These are phyloP conservation scores for Falco columbarius DNA, from an alignment of 2,797 vertebrate species.

Conservation along the genomic window DNA sequence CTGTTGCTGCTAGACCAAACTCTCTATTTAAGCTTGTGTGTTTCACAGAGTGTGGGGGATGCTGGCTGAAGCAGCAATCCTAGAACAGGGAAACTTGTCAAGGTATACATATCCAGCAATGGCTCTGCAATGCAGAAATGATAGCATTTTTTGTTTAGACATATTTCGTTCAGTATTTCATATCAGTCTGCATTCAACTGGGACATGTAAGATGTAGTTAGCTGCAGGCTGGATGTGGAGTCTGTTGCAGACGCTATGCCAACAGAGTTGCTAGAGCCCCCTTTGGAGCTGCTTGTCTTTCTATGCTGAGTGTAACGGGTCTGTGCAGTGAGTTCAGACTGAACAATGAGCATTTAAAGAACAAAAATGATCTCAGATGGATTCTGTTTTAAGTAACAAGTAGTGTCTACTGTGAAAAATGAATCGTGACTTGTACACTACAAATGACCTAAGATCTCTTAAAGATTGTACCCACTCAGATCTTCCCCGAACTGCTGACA, in stretches of 20 bases:
- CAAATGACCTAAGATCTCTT: neutral
- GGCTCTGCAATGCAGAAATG: neutral
- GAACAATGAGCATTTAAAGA: neutral
- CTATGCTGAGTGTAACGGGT: fast-evolving
- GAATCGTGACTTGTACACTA: neutral
- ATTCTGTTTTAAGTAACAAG: neutral
- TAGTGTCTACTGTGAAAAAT: neutral
- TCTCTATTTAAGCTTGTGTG: neutral
- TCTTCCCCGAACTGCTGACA: neutral
- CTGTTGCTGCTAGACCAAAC: neutral
- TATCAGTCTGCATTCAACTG: neutral
- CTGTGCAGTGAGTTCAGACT: fast-evolving
- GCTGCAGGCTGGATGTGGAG: fast-evolving
- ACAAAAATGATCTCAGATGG: neutral
- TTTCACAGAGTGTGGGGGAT: fast-evolving
- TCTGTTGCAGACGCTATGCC: fast-evolving
- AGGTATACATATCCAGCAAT: neutral
- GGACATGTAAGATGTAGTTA: too few species aligned
- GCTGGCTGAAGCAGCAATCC: neutral
- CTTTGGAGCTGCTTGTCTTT: neutral
- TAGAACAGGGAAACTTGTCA: neutral
- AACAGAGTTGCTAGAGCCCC: fast-evolving
- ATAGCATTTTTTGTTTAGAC: neutral
- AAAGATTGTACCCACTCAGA: neutral
- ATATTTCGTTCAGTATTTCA: neutral